Conservation (phyloP, 2,113 vertebrate species). For the Solea solea region DNA sequence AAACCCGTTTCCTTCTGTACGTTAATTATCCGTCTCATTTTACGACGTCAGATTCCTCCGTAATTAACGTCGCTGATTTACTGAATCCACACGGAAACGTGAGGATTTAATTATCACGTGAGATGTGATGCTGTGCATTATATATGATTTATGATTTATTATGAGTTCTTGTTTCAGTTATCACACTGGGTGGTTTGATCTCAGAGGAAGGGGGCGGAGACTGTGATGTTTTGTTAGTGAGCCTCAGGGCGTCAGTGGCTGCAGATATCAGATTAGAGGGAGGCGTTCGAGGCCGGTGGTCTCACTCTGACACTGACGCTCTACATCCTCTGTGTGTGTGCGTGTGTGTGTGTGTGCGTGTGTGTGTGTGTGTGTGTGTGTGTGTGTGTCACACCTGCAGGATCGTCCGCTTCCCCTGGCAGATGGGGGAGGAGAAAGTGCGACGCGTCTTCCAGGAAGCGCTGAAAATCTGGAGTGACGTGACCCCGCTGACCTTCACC, state of each 20-base stretch:
- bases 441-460: slow-evolving; percentile 87
- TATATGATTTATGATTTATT: not conserved
- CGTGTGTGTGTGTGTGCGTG: too few relatives aligned
- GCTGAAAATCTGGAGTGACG: slow-evolving; percentile 89
- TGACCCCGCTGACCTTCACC: slow-evolving; percentile 90
- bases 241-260: slow-evolving; percentile 40
- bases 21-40: not conserved
- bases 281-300: slow-evolving; percentile 51
- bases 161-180: not conserved
- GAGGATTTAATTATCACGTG: not conserved
- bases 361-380: slow-evolving; percentile 23
- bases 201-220: slow-evolving; percentile 20
- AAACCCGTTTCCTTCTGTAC: not conserved
- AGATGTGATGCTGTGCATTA: not conserved
- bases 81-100: not conserved
- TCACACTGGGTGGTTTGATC: slow-evolving; percentile 51
- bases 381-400: slow-evolving; percentile 56
- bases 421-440: slow-evolving; percentile 86
- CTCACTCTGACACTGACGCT: slow-evolving; percentile 4
- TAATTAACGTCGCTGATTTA: not conserved
- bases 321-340: slow-evolving; percentile 29
- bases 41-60: not conserved
- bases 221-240: slow-evolving; percentile 18
- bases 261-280: slow-evolving; percentile 51
- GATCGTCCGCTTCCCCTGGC: slow-evolving; percentile 85